phyloP scores from a whole-genome alignment of 30 jellyfish, hydroid and myxozoan species.

The Aurelia coerulea region DNA sequence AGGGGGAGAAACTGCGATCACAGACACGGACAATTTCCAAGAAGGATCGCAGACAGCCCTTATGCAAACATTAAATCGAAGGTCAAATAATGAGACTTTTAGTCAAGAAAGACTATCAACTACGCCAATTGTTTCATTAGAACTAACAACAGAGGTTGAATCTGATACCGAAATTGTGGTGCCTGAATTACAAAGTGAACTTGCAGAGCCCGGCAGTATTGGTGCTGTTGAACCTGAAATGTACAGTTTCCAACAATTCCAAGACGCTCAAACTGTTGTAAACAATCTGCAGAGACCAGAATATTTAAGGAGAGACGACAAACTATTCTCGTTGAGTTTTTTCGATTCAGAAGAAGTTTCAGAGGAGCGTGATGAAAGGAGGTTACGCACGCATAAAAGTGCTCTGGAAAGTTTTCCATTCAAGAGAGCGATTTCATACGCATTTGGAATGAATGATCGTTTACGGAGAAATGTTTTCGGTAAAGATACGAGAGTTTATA shows the following conservation, averaged over 20 bases:
- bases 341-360: not conserved
- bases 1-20: not conserved
- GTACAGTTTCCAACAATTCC: not conserved
- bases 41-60: not conserved
- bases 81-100: not conserved
- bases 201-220: not conserved
- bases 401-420: constrained; percentile 1
- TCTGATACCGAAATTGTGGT: not conserved
- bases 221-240: not conserved
- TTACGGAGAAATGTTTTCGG: constrained; percentile 85
- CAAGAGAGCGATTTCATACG: constrained; percentile 9
- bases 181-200: too few relatives aligned
- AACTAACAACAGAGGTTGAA: not conserved
- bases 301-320: not conserved
- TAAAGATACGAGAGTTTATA: constrained; percentile 63
- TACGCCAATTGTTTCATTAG: not conserved
- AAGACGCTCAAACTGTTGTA: not conserved
- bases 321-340: not conserved
- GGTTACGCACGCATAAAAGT: not conserved
- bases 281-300: not conserved
- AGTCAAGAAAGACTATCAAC: not conserved
- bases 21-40: not conserved
- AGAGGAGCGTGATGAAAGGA: not conserved
- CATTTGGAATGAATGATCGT: constrained; percentile 42
- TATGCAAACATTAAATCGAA: constrained; percentile 1